Conservation (phyloP, 1,140 invertebrate genomes). For the Nebria ingens region DNA sequence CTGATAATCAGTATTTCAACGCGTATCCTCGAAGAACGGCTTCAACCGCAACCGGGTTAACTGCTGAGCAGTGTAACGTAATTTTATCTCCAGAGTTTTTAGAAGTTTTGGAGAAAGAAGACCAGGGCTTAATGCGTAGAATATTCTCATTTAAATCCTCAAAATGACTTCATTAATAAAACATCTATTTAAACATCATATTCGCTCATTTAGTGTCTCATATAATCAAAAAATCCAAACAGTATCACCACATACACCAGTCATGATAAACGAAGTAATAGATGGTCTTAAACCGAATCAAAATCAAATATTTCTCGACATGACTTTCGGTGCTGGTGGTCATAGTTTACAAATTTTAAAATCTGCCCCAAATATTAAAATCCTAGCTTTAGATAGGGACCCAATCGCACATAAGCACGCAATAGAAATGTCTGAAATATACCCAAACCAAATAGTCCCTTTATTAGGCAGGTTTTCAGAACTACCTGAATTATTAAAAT, state of each 20-base stretch:
- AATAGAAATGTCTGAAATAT: conserved; percentile 47
- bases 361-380: conserved; percentile 38
- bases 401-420: conserved; percentile 63
- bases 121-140: conserved; percentile 40
- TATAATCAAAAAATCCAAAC: conserved; percentile 26
- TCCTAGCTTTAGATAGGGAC: conserved; percentile 85
- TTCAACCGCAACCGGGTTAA: conserved; percentile 58
- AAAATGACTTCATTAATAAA: conserved; percentile 14
- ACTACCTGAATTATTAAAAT: conserved; percentile 54
- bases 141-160: conserved; percentile 33
- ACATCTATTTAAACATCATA: neutral
- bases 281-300: conserved; percentile 51
- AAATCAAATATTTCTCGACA: conserved; percentile 57
- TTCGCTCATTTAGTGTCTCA: conserved; percentile 18
- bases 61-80: conserved; percentile 55
- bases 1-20: conserved; percentile 56
- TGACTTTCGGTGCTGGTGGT: conserved; percentile 94
- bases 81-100: conserved; percentile 61
- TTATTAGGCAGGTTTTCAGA: conserved; percentile 83
- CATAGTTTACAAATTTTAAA: conserved; percentile 59
- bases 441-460: conserved; percentile 60
- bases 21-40: conserved; percentile 45
- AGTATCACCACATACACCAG: conserved; percentile 48
- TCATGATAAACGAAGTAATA: conserved; percentile 60
- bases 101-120: conserved; percentile 47